phyloP scores from a whole-genome alignment of 2,888 invertebrate genomes.

The Cephus sareptanus region DNA sequence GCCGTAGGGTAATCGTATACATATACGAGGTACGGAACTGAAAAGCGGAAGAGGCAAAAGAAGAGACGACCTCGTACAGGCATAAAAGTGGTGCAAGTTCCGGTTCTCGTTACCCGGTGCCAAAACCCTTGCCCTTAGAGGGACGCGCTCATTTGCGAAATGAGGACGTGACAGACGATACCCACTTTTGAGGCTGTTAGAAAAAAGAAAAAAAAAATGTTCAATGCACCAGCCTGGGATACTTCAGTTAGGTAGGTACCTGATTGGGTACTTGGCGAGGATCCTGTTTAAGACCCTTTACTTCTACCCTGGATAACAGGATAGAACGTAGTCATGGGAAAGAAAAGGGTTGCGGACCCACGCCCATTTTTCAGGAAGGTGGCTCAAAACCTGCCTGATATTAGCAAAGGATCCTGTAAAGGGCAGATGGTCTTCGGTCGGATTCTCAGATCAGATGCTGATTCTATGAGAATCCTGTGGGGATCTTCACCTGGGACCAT shows the following conservation, averaged over 20 bases:
- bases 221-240: neutral
- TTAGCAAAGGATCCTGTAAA: slow-evolving; percentile 17
- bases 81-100: neutral
- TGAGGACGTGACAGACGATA: slow-evolving; percentile 42
- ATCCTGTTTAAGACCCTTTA: neutral
- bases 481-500: neutral
- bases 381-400: slow-evolving; percentile 31
- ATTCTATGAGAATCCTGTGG: neutral
- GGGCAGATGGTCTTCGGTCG: slow-evolving; percentile 47
- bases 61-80: neutral
- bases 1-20: slow-evolving; percentile 18
- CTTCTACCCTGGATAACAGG: neutral
- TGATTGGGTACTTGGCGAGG: neutral
- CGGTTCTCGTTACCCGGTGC: neutral
- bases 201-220: neutral
- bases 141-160: neutral
- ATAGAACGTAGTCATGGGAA: neutral
- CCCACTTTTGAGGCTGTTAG: slow-evolving; percentile 1
- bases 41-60: neutral
- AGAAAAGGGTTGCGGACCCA: slow-evolving; percentile 11
- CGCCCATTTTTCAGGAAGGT: slow-evolving; percentile 43
- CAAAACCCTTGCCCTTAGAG: neutral
- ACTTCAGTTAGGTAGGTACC: neutral
- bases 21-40: neutral
- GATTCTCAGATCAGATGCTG: neutral